These are phyloP conservation scores for Mythimna ferrago DNA, from an alignment of 2,888 invertebrate species.

Conservation along the genomic window DNA sequence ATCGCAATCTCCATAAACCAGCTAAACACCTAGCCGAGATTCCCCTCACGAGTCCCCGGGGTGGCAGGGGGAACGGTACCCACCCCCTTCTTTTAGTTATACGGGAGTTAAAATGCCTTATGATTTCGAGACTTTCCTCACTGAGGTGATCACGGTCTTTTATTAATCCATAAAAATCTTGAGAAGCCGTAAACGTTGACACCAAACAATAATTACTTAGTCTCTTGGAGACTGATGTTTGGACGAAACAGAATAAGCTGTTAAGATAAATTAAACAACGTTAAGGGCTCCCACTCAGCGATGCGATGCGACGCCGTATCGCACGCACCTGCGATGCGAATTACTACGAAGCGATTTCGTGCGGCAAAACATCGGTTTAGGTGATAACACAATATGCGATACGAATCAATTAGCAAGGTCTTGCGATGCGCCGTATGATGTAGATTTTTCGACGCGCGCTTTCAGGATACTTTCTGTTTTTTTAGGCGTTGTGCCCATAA, in stretches of 20 bases:
- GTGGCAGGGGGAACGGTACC: slow-evolving; percentile 59
- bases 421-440: too few relatives aligned
- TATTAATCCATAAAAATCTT: slow-evolving; percentile 83
- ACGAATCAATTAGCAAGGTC: too few relatives aligned
- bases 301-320: too few relatives aligned
- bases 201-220: slow-evolving; percentile 72
- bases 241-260: slow-evolving; percentile 41
- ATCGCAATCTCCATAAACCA: slow-evolving; percentile 90
- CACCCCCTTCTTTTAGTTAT: slow-evolving; percentile 75
- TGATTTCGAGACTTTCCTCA: slow-evolving; percentile 79
- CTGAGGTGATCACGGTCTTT: slow-evolving; percentile 75
- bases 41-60: slow-evolving; percentile 75
- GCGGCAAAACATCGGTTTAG: too few relatives aligned
- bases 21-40: slow-evolving; percentile 88
- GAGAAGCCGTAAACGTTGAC: slow-evolving; percentile 70
- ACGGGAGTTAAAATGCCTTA: slow-evolving; percentile 83
- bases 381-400: too few relatives aligned
- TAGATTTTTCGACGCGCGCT: not conserved
- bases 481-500: not conserved
- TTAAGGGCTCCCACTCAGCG: not conserved
- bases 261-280: slow-evolving; percentile 48
- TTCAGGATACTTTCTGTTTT: slow-evolving; percentile 1
- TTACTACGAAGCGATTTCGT: too few relatives aligned
- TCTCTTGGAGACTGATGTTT: slow-evolving; percentile 49
- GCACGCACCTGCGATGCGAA: too few relatives aligned